Evolutionary conservation across 2,113 vertebrate species (phyloP), one percentile per base, ranked within the genome.

Genomic region (Gavialis gangeticus): DNA sequence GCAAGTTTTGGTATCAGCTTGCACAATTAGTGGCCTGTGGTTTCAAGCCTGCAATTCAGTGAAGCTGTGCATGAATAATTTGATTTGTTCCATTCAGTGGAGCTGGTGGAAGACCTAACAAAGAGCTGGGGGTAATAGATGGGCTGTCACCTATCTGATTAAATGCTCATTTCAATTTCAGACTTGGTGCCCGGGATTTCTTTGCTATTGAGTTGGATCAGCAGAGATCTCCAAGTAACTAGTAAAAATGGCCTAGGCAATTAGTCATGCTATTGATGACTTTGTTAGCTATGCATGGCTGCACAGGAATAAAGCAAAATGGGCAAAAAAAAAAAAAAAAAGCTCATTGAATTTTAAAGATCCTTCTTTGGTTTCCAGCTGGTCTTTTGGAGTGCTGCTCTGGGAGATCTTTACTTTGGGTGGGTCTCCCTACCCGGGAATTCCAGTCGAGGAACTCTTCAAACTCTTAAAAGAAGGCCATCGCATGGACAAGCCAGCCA

Each of bases 371-470:
- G 90, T 96, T 97, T 96, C 82, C 98, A 99, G 99, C 96, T 99
- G 99, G 99, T 99, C 99, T 28, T 99, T 99, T 3, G 99, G 99
- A 75, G 99, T 99, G 82, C 96, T 99, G 96, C 96, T 99, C 82
- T 99, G 99, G 99, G 99, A 99, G 98, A 99, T 99, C 97, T 99
- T 99, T 97, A 99, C 99, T 1, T 98, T 99, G 95, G 99, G 99
- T 15, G 99, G 99, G 28, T 99, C 99, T 0, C 99, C 99, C 0
- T 99, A 99, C 81, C 99, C 99, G 0, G 99, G 99, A 57, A 99
- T 99, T 97, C 99, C 99, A 0, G 99, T 99, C 56, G 99, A 99
- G 88, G 99, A 99, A 62, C 99, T 99, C 67, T 99, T 99, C 97
- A 99, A 99, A 95, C 98, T 99, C 94, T 98, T 99, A 94, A 99